A percentile compares a stretch with the other conserved stretches of the same genome.
These are phyloP conservation scores for Porites australiensis DNA, from an alignment of 64 coral and sea anemone species.

Conservation along the genomic window DNA sequence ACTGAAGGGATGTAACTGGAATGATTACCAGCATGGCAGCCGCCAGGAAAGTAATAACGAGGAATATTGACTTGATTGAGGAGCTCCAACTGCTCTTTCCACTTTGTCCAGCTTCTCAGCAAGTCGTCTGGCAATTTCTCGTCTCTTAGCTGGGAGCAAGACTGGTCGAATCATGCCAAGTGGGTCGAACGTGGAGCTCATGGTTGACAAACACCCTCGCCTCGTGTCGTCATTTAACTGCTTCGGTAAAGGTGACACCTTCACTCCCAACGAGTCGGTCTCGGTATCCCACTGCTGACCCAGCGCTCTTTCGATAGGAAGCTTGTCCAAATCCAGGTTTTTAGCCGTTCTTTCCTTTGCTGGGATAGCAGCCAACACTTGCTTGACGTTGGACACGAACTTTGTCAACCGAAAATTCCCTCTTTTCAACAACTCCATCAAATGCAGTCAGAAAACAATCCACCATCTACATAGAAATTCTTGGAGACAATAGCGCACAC, in stretches of 20 bases:
- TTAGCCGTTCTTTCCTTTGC: constrained; percentile 62
- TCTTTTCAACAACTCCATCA: constrained; percentile 49
- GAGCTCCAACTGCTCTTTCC: constrained; percentile 23
- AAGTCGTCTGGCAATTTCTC: constrained; percentile 43
- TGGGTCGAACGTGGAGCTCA: constrained; percentile 53
- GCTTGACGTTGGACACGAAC: constrained; percentile 52
- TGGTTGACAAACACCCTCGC: constrained; percentile 59
- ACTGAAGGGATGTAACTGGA: constrained; percentile 65
- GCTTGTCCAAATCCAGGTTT: constrained; percentile 50
- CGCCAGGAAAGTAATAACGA: constrained; percentile 42
- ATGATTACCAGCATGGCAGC: constrained; percentile 37
- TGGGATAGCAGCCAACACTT: constrained; percentile 50
- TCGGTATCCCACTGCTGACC: constrained; percentile 64
- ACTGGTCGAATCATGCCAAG: constrained; percentile 6
- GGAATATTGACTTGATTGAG: constrained; percentile 40
- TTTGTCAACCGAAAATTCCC: constrained; percentile 70
- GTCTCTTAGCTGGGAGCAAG: constrained; percentile 59
- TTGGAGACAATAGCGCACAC: constrained; percentile 38
- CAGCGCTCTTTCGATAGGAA: background rate
- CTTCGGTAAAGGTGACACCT: constrained; percentile 29
- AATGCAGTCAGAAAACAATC: constrained; percentile 40
- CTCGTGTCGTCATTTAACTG: constrained; percentile 25
- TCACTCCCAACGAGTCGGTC: constrained; percentile 39
- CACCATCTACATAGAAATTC: constrained; percentile 77
- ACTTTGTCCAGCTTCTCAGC: constrained; percentile 26